Percentiles rank a stretch among this genome's conserved stretches.
Evolutionary conservation across 1,140 invertebrate genomes (phyloP).

Genomic region (Zaprionus tsacasi): DNA sequence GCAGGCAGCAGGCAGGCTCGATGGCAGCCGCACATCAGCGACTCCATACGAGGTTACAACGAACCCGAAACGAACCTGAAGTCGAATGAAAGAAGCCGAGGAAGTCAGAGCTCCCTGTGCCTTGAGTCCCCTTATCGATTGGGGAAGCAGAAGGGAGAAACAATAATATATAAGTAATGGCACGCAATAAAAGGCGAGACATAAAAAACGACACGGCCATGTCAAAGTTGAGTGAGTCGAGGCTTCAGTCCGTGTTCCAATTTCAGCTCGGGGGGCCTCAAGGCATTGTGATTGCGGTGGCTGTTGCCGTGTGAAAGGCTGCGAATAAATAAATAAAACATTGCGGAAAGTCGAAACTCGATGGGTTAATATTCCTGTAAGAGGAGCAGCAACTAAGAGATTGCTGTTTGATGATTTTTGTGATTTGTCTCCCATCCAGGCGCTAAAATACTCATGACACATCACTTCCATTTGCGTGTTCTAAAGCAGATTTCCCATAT

Average conservation of each 20-base stretch:
- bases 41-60: conserved; percentile 33
- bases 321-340: conserved; percentile 64
- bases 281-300: conserved; percentile 47
- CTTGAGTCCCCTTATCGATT: conserved; percentile 24
- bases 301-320: conserved; percentile 54
- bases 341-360: conserved; percentile 32
- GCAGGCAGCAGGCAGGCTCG: conserved; percentile 22
- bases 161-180: conserved; percentile 53
- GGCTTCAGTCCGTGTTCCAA: background rate
- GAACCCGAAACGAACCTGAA: conserved; percentile 36
- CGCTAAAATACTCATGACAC: conserved; percentile 14
- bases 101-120: conserved; percentile 25
- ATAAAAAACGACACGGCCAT: conserved; percentile 58
- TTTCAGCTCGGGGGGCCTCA: conserved; percentile 2
- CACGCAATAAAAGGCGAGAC: conserved; percentile 63
- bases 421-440: background rate
- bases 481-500: conserved; percentile 20
- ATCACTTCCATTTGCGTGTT: conserved; percentile 32
- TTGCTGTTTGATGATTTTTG: conserved; percentile 29
- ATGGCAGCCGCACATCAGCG: background rate
- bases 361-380: conserved; percentile 22
- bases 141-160: conserved; percentile 31
- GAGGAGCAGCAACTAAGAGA: conserved; percentile 26
- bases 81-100: conserved; percentile 2
- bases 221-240: conserved; percentile 38